Evolutionary conservation across 2,113 vertebrate genomes (phyloP).

Genomic region (Calypte anna): DNA sequence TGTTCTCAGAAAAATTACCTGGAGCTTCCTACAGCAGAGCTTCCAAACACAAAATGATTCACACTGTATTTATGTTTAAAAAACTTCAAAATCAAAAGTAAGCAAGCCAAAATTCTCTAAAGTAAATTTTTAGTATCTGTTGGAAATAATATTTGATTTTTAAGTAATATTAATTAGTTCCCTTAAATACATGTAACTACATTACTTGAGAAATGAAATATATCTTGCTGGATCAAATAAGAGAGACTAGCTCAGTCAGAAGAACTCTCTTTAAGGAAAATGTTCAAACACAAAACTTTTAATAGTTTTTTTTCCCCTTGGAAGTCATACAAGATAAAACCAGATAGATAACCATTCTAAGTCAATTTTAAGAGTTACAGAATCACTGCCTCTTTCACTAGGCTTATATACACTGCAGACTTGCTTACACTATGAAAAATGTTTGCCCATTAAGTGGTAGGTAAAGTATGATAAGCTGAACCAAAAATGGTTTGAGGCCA

Average conservation of each 20-base stretch:
- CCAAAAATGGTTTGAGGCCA: background rate
- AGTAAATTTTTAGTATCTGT: background rate
- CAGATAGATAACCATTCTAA: background rate
- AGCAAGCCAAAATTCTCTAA: background rate
- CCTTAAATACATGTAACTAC: background rate
- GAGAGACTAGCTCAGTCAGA: background rate
- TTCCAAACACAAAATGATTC: background rate
- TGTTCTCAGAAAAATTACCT: background rate
- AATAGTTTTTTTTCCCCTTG: background rate
- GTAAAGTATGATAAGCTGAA: background rate
- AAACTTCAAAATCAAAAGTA: background rate
- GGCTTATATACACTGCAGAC: background rate
- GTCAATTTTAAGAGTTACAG: slow-evolving; percentile 2
- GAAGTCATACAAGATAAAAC: slow-evolving; percentile 38
- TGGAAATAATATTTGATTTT: background rate
- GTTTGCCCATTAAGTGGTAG: background rate
- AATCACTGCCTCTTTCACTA: slow-evolving; percentile 17
- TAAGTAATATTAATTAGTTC: background rate
- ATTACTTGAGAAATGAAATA: background rate
- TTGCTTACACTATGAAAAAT: slow-evolving; percentile 24
- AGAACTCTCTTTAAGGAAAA: background rate
- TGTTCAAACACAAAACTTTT: background rate
- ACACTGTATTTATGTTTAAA: background rate
- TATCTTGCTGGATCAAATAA: slow-evolving; percentile 3
- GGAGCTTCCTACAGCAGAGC: background rate